phyloP scores from a whole-genome alignment of 2,113 vertebrate genomes.

The Perccottus glenii region DNA sequence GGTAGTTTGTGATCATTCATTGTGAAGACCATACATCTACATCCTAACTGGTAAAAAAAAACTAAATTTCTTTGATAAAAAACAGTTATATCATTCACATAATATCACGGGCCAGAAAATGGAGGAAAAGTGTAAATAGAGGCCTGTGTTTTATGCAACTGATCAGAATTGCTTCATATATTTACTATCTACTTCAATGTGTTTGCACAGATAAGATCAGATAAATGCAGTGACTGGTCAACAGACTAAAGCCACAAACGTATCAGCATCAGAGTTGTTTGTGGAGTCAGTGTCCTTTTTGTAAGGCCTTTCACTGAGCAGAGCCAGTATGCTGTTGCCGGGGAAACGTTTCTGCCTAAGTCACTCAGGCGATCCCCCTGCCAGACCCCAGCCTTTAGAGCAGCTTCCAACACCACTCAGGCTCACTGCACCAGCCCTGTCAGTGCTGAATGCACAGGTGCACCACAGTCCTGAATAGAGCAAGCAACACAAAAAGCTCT shows the following conservation, averaged over 20 bases:
- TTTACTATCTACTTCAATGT: too few relatives aligned
- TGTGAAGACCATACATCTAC: neutral
- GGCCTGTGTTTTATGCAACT: too few relatives aligned
- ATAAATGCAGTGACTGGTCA: neutral
- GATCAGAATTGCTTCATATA: too few relatives aligned
- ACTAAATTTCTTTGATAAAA: neutral
- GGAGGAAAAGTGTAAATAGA: too few relatives aligned
- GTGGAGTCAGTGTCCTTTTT: constrained; percentile 61
- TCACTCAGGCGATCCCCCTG: constrained; percentile 62
- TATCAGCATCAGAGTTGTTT: constrained; percentile 38
- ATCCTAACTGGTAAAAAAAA: neutral
- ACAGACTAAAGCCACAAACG: constrained; percentile 1
- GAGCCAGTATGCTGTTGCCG: constrained; percentile 76
- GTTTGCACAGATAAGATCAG: neutral
- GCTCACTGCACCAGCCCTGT: constrained; percentile 57
- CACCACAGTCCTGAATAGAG: neutral
- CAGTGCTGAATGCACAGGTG: constrained; percentile 34
- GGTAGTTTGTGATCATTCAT: neutral
- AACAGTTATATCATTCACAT: neutral
- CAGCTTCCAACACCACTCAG: constrained; percentile 49
- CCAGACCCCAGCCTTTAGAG: constrained; percentile 61
- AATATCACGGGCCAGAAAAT: neutral
- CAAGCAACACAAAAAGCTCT: neutral
- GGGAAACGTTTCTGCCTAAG: constrained; percentile 76
- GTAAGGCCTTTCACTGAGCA: constrained; percentile 60